Conservation (phyloP, 2,797 vertebrate species). For the Coracias cyanogaster region DNA sequence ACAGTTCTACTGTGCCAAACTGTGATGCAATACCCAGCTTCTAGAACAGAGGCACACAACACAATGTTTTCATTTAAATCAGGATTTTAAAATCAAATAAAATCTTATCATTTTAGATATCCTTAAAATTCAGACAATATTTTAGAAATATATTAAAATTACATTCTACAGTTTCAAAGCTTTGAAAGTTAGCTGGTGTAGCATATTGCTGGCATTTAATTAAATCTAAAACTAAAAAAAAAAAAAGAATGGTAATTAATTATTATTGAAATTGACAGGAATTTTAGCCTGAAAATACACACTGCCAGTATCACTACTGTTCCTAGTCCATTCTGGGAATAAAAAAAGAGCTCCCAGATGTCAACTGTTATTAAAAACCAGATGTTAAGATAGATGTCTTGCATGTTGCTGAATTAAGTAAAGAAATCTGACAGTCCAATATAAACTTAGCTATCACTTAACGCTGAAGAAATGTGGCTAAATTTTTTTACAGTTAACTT, state of each 20-base stretch:
- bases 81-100: conserved; percentile 22
- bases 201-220: conserved; percentile 67
- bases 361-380: conserved; percentile 85
- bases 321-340: conserved; percentile 65
- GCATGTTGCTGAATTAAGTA: conserved; percentile 77
- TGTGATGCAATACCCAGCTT: neutral
- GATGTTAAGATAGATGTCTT: conserved; percentile 81
- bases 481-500: conserved; percentile 76
- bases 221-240: conserved; percentile 68
- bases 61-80: conserved; percentile 26
- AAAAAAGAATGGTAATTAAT: conserved; percentile 75
- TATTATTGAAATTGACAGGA: conserved; percentile 82
- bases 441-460: conserved; percentile 80
- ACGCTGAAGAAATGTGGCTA: conserved; percentile 75
- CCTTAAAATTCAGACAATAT: conserved; percentile 9
- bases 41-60: neutral
- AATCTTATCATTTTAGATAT: neutral
- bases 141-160: neutral
- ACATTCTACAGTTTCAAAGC: conserved; percentile 11
- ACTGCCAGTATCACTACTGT: conserved; percentile 79
- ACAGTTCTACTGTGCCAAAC: neutral
- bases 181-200: conserved; percentile 16
- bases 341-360: conserved; percentile 78
- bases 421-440: conserved; percentile 81
- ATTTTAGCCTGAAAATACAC: conserved; percentile 76